Percentiles rank a stretch among this genome's conserved stretches.
phyloP scores from a whole-genome alignment of 2,113 vertebrate species.

The Colaptes auratus region DNA sequence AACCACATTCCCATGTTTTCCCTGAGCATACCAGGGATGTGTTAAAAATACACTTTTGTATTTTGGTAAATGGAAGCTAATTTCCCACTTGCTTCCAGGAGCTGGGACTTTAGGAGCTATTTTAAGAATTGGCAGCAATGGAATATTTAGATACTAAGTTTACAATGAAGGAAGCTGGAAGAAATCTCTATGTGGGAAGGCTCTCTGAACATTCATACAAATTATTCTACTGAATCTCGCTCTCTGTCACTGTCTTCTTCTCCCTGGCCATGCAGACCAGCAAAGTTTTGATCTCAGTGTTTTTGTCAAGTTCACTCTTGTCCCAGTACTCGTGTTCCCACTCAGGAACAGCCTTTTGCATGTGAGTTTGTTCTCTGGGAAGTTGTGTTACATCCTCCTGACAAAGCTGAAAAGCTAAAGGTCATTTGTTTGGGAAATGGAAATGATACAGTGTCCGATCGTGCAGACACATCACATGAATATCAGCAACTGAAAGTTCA shows the following conservation, averaged over 20 bases:
- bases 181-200: conserved; percentile 34
- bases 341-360: conserved; percentile 45
- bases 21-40: background rate
- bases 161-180: conserved; percentile 44
- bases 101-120: background rate
- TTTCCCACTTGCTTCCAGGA: background rate
- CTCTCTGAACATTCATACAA: conserved; percentile 33
- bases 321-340: conserved; percentile 17
- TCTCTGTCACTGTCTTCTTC: conserved; percentile 10
- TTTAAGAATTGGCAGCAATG: background rate
- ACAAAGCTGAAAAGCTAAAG: conserved; percentile 27
- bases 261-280: background rate
- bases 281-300: conserved; percentile 16
- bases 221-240: conserved; percentile 38
- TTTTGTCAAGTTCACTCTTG: conserved; percentile 52
- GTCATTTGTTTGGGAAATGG: conserved; percentile 51
- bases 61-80: background rate
- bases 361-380: conserved; percentile 9
- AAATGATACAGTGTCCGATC: background rate
- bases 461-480: background rate
- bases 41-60: background rate
- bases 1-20: background rate
- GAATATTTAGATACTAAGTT: conserved; percentile 58
- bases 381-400: conserved; percentile 43
- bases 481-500: background rate